Percentiles rank a stretch among this genome's conserved stretches.
Evolutionary conservation across 2,888 invertebrate species (phyloP).

Genomic region (Eristalis intricaria): DNA sequence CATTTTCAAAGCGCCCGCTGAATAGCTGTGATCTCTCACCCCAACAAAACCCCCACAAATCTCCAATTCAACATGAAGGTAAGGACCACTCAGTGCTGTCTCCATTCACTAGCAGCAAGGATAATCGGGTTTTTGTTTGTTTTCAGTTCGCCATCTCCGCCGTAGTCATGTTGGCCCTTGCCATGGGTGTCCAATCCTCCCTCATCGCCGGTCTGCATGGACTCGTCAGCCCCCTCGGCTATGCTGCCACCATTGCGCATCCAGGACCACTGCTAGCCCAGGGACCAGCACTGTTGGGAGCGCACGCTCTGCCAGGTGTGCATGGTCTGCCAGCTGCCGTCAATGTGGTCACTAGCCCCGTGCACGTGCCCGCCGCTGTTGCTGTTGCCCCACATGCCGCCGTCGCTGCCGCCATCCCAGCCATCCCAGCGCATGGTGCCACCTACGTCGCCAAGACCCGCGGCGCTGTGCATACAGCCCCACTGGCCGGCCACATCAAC

Average conservation of each 20-base stretch:
- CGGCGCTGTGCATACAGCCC: slow-evolving; percentile 82
- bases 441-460: slow-evolving; percentile 80
- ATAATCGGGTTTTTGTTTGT: slow-evolving; percentile 15
- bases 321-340: slow-evolving; percentile 64
- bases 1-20: slow-evolving; percentile 62
- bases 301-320: slow-evolving; percentile 52
- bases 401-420: slow-evolving; percentile 60
- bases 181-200: slow-evolving; percentile 79
- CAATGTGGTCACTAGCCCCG: slow-evolving; percentile 45
- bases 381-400: slow-evolving; percentile 64
- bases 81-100: slow-evolving; percentile 14
- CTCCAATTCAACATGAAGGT: slow-evolving; percentile 72
- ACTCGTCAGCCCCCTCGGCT: slow-evolving; percentile 35
- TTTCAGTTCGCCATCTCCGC: slow-evolving; percentile 77
- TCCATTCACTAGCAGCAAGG: background rate
- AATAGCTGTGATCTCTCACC: slow-evolving; percentile 75
- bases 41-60: slow-evolving; percentile 41
- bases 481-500: slow-evolving; percentile 80
- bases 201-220: slow-evolving; percentile 67
- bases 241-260: slow-evolving; percentile 52
- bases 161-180: slow-evolving; percentile 80
- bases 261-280: slow-evolving; percentile 68
- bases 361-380: slow-evolving; percentile 62
- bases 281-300: slow-evolving; percentile 69
- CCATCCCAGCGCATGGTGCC: slow-evolving; percentile 66